Conservation (phyloP, 2,797 vertebrate species). For the Schizopygopsis malacanthus region DNA sequence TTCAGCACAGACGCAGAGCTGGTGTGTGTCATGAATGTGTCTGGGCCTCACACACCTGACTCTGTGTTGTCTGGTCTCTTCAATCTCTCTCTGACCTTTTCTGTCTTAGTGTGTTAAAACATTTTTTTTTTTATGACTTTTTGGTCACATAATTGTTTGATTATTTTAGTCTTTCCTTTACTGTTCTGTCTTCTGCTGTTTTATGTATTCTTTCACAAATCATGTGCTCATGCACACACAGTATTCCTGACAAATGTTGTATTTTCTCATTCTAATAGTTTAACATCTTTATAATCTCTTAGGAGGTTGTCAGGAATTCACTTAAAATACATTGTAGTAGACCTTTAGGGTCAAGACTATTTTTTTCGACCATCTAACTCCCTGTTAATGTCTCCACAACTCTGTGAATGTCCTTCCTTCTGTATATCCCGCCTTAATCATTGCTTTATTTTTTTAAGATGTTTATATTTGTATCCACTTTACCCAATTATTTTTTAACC, state of each 20-base stretch:
- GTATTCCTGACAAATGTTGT: conserved; percentile 34
- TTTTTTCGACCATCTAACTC: neutral
- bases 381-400: neutral
- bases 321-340: conserved; percentile 3
- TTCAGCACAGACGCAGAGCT: conserved; percentile 27
- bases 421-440: neutral
- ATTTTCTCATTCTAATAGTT: conserved; percentile 10
- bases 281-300: conserved; percentile 31
- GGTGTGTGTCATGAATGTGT: conserved; percentile 50
- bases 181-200: conserved; percentile 63
- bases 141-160: neutral
- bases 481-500: neutral
- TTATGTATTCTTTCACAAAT: conserved; percentile 68
- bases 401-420: conserved; percentile 5
- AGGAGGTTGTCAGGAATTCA: conserved; percentile 26
- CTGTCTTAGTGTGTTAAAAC: neutral
- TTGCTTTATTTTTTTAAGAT: neutral
- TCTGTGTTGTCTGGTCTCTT: conserved; percentile 12
- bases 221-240: conserved; percentile 48
- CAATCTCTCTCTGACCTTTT: conserved; percentile 43
- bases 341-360: conserved; percentile 15
- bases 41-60: conserved; percentile 47
- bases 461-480: neutral
- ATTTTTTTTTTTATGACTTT: neutral
- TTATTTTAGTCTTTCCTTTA: conserved; percentile 42